phyloP scores from a whole-genome alignment of 2,888 invertebrate genomes.

The Chrysina gloriosa region DNA sequence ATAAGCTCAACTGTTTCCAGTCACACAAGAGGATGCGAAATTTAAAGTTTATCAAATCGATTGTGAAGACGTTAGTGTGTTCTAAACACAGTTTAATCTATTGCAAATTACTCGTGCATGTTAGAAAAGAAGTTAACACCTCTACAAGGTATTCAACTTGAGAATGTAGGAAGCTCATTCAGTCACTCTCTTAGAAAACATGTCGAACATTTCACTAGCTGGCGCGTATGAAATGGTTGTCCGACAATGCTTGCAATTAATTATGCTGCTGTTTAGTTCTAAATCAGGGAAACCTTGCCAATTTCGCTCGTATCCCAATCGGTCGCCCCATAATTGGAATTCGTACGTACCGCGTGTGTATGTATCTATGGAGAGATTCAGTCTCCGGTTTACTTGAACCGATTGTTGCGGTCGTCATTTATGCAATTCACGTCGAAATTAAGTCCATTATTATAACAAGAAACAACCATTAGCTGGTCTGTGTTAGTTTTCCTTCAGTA shows the following conservation, averaged over 20 bases:
- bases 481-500: slow-evolving; percentile 42
- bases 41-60: no score
- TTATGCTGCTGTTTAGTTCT: slow-evolving; percentile 48
- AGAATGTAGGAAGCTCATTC: no score
- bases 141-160: no score
- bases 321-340: slow-evolving; percentile 38
- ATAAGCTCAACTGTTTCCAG: no score
- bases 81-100: no score
- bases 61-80: no score
- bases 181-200: not conserved
- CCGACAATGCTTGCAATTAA: slow-evolving; percentile 49
- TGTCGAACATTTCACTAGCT: not conserved
- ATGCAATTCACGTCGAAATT: slow-evolving; percentile 44
- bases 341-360: slow-evolving; percentile 35
- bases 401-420: slow-evolving; percentile 43
- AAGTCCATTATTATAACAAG: slow-evolving; percentile 50
- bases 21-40: no score
- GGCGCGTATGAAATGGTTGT: slow-evolving; percentile 20
- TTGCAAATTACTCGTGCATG: no score
- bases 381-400: slow-evolving; percentile 6
- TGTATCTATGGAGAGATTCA: not conserved
- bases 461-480: slow-evolving; percentile 47
- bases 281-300: slow-evolving; percentile 44
- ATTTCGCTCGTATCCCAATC: slow-evolving; percentile 43
- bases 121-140: no score